Evolutionary conservation across 1,140 invertebrate species (phyloP).

Genomic region (Leptopilina clavipes): DNA sequence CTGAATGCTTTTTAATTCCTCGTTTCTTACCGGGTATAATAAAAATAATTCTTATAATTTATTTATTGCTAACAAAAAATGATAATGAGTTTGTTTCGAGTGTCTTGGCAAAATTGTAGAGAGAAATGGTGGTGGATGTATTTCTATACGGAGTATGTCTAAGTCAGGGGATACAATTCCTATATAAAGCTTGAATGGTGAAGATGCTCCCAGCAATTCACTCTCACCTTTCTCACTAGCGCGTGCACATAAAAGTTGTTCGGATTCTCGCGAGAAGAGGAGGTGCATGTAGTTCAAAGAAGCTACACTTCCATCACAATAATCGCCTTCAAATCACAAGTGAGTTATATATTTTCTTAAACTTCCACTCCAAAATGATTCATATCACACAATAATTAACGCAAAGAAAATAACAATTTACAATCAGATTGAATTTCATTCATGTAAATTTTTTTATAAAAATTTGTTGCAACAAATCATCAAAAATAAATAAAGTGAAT

Average conservation of each 20-base stretch:
- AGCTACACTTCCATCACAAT: slow-evolving; percentile 10
- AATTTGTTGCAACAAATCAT: too few species aligned
- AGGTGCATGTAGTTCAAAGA: slow-evolving; percentile 23
- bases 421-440: too few species aligned
- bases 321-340: slow-evolving; percentile 37
- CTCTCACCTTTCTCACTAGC: slow-evolving; percentile 63
- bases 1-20: too few species aligned
- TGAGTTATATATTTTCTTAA: slow-evolving; percentile 40
- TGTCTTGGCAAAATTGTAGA: slow-evolving; percentile 59
- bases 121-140: slow-evolving; percentile 61
- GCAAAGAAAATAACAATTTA: too few species aligned
- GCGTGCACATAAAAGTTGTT: slow-evolving; percentile 52
- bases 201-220: slow-evolving; percentile 75
- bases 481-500: too few species aligned
- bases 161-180: slow-evolving; percentile 73
- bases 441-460: too few species aligned
- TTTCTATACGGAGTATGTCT: slow-evolving; percentile 65
- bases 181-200: slow-evolving; percentile 75
- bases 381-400: neutral
- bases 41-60: neutral
- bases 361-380: neutral
- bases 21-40: too few species aligned
- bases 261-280: slow-evolving; percentile 46
- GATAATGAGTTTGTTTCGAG: neutral
- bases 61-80: neutral